Evolutionary conservation across 2,888 invertebrate genomes (phyloP), one percentile per base, ranked within the genome.

Genomic region (Drosophila recens): DNA sequence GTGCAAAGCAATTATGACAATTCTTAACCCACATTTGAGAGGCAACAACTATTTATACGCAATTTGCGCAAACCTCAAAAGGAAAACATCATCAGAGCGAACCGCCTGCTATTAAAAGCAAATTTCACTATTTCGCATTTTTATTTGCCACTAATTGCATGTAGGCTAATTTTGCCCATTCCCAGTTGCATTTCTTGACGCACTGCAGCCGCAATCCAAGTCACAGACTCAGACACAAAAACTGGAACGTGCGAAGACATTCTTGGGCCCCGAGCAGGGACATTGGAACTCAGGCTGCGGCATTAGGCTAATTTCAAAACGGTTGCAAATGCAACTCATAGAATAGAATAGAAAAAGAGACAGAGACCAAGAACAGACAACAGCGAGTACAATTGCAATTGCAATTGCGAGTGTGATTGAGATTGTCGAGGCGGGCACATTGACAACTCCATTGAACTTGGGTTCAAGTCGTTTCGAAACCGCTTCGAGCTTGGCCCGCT

Each of bases 391-490:
- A 27, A 58, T 45, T 46, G 53, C 38, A 48, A 66, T 40, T 38
- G 33, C 36, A 30, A 58, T 45, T 46, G 53, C 33, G n/a, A 33
- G 59, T 48, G 42, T 51, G 43, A 38, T 46, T 46, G 34, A 38
- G 33, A 63, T 54, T 40, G 73, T 43, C 72, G 64, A 38, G 59
- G 45, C 75, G 62, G 58, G 51, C 62, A 27, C 66, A 71, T 74
- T 74, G 74, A 82, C 68, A 69, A 67, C 70, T 80, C n/a, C 78
- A 87, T 84, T 83, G 87, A 83, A 87, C 87, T 80, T 71, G 84
- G 62, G 87, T 81, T 83, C 87, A 83, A 83, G 79, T 77, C 61
- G 61, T 59, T 76, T 62, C 27, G 33, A 27, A 68, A 66, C 58
- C 30, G 4, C 6, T 11, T 34, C 45, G 36, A 56, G 68, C 80